These are phyloP conservation scores for Barbus barbus DNA, from an alignment of 2,113 vertebrate genomes.

Conservation along the genomic window DNA sequence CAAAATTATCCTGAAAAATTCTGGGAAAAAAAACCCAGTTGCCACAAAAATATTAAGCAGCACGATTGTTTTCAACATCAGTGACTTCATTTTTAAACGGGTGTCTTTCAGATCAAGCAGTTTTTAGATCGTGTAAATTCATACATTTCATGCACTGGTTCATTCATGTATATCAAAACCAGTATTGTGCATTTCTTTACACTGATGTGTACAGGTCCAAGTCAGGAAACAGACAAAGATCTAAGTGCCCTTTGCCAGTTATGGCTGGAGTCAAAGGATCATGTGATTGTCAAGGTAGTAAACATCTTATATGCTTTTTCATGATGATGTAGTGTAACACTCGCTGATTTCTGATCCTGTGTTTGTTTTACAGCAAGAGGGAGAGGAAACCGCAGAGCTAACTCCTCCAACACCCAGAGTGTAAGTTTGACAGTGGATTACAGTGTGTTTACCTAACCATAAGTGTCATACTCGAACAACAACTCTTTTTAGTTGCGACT, in stretches of 20 bases:
- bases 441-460: neutral
- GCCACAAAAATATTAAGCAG: no score
- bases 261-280: constrained; percentile 97
- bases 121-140: neutral
- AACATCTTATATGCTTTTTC: neutral
- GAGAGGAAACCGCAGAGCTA: constrained; percentile 85
- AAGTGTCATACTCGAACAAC: no score
- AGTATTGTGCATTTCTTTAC: neutral
- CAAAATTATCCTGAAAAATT: no score
- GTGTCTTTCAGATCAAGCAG: neutral
- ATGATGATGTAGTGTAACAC: neutral
- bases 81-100: no score
- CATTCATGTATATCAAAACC: neutral
- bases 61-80: no score
- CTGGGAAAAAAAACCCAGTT: no score
- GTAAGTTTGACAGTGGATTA: no score
- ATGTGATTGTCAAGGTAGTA: constrained; percentile 88
- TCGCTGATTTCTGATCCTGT: neutral
- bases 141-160: neutral
- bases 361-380: constrained; percentile 77
- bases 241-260: constrained; percentile 89
- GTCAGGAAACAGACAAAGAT: constrained; percentile 90
- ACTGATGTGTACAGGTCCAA: constrained; percentile 74
- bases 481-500: neutral
- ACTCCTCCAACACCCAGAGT: constrained; percentile 85